Evolutionary conservation across 2,113 vertebrate genomes (phyloP).

Genomic region (Anguilla japonica): DNA sequence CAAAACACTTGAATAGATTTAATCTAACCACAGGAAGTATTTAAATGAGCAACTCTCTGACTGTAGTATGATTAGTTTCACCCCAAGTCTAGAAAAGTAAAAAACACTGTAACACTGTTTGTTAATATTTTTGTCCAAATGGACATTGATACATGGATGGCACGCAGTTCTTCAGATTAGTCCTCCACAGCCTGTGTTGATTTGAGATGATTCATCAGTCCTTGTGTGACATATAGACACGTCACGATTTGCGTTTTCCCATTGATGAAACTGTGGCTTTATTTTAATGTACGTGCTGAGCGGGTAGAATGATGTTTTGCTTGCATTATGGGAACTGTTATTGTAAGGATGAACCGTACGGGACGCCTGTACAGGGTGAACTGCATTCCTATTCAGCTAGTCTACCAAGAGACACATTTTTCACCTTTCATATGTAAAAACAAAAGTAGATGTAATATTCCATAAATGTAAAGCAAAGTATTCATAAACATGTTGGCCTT

Average conservation of each 20-base stretch:
- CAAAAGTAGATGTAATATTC: background rate
- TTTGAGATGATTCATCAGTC: background rate
- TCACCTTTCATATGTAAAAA: background rate
- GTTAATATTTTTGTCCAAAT: background rate
- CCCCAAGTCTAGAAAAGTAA: background rate
- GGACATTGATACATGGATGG: background rate
- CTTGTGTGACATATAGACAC: too few relatives aligned
- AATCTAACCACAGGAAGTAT: background rate
- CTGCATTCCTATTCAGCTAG: background rate
- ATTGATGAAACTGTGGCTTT: too few relatives aligned
- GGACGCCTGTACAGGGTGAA: background rate
- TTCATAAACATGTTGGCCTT: background rate
- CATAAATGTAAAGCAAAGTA: background rate
- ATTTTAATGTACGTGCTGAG: background rate
- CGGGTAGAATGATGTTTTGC: background rate
- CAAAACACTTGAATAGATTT: too few relatives aligned
- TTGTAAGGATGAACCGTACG: background rate
- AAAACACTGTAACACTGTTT: background rate
- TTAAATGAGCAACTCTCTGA: background rate
- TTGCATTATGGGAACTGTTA: background rate
- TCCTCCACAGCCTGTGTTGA: background rate
- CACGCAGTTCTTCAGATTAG: background rate
- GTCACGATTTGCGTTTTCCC: too few relatives aligned
- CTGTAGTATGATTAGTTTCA: background rate
- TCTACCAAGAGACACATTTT: background rate